Conservation (phyloP, 2,113 vertebrate species). For the Mus pahari region DNA sequence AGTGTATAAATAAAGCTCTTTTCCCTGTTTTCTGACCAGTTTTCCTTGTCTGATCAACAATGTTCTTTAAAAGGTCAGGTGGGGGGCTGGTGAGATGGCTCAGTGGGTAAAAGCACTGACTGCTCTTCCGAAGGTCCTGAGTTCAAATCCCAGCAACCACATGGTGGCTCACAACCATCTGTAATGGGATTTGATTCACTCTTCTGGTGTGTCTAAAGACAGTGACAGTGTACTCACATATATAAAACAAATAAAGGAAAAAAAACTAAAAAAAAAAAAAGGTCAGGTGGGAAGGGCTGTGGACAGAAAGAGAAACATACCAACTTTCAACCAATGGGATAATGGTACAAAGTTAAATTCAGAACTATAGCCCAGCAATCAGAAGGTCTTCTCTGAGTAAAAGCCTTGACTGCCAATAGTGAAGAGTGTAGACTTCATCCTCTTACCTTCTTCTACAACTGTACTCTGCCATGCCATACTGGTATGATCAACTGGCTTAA, state of each 20-base stretch:
- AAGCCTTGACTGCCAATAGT: slow-evolving; percentile 55
- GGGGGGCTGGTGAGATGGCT: too few relatives aligned
- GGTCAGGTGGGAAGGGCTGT: slow-evolving; percentile 61
- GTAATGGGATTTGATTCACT: too few relatives aligned
- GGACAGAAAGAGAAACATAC: slow-evolving; percentile 42
- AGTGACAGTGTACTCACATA: too few relatives aligned
- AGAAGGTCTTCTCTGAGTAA: slow-evolving; percentile 49
- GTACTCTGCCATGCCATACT: background rate
- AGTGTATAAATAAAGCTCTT: slow-evolving; percentile 51
- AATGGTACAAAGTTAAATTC: slow-evolving; percentile 48
- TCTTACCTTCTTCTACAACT: slow-evolving; percentile 20
- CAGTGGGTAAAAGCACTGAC: too few relatives aligned
- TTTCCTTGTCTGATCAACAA: slow-evolving; percentile 67
- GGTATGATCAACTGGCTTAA: slow-evolving; percentile 47
- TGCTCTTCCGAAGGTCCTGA: too few relatives aligned
- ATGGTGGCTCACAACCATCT: too few relatives aligned
- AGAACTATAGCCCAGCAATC: slow-evolving; percentile 20
- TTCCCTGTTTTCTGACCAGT: slow-evolving; percentile 77
- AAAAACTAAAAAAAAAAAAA: too few relatives aligned
- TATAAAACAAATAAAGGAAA: too few relatives aligned
- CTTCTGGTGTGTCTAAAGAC: too few relatives aligned
- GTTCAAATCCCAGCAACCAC: too few relatives aligned
- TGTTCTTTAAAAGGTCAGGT: slow-evolving; percentile 79
- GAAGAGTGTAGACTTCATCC: slow-evolving; percentile 28
- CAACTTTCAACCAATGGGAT: slow-evolving; percentile 37